phyloP scores from a whole-genome alignment of 1,140 invertebrate species.

The Euura lappo region DNA sequence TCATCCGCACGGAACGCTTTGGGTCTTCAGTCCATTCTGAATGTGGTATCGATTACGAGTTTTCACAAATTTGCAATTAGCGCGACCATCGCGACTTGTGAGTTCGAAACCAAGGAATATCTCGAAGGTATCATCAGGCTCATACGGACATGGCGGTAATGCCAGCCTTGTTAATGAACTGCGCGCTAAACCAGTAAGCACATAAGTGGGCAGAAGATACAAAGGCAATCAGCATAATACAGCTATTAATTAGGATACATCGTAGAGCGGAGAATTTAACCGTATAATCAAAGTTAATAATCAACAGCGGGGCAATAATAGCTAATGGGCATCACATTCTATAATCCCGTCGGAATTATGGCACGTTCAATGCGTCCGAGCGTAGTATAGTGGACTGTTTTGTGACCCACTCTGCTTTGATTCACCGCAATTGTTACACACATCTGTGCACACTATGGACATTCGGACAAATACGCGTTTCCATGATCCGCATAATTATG shows the following conservation, averaged over 20 bases:
- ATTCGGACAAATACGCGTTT: no score
- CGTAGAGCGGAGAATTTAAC: background rate
- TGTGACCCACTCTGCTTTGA: background rate
- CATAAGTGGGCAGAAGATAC: background rate
- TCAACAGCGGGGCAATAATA: background rate
- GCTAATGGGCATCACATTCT: background rate
- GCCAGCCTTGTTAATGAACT: background rate
- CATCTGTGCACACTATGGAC: background rate
- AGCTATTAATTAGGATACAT: background rate
- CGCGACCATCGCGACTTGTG: no score
- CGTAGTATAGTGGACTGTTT: background rate
- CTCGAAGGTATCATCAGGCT: no score
- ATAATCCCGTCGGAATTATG: background rate
- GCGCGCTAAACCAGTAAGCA: background rate
- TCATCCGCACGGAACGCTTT: background rate
- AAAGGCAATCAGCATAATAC: slow-evolving; percentile 1
- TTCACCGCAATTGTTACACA: background rate
- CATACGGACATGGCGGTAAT: background rate
- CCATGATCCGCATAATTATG: no score
- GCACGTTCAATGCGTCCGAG: background rate
- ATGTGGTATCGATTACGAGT: background rate
- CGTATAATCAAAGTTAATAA: slow-evolving; percentile 7
- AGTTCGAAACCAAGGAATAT: no score
- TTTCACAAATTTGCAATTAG: background rate
- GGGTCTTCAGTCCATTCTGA: background rate